Evolutionary conservation across 2,888 invertebrate species (phyloP), one percentile per base, ranked within the genome.

Genomic region (Campaea margaritaria): DNA sequence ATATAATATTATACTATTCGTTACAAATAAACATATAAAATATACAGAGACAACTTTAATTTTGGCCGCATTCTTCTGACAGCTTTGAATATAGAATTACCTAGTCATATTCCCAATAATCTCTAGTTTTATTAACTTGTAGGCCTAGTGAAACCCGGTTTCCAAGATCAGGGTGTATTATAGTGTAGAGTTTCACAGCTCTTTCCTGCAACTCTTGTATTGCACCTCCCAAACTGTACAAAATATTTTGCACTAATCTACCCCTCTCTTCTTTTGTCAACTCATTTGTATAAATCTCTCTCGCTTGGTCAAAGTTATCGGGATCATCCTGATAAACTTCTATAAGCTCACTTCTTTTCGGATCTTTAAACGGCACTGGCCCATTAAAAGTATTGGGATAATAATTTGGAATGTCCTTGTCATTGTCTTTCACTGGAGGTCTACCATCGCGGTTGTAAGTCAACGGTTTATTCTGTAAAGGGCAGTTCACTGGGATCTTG

Each of bases 381-480:
- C 98, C 99, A 65, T 94, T 91, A 83, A 98, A 99, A 65, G 98
- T 97, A 90, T 99, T 99, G 0, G 99, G 99, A 87, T 94, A 97
- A 82, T 99, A 99, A 86, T 99, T 99, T 1, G 99, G 99, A 3
- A 96, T 96, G 21, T 96, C 96, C 38, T 94, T 95, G 84, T 97
- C 96, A 79, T 98, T 98, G 71, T 96, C 94, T 39, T 93, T 91
- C n/a, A 95, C 92, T 27, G 95, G 93, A 91, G 96, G 95, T 10
- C 93, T 91, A 0, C 98, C 99, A 82, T 99, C 98, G 34, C 99
- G 94, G 84, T 98, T 97, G 79, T 96, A 98, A 78, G 97, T 96
- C 64, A 91, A 87, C 50, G 87, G 90, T 31, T 92, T 82, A 7
- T 93, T 93, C 74, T 94, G 89, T 86, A 95, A 96, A 0, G 99